A percentile compares a stretch with the other conserved stretches of the same genome.
These are phyloP conservation scores for Sebastes flavidus DNA, from an alignment of 2,797 vertebrate genomes.

Conservation along the genomic window DNA sequence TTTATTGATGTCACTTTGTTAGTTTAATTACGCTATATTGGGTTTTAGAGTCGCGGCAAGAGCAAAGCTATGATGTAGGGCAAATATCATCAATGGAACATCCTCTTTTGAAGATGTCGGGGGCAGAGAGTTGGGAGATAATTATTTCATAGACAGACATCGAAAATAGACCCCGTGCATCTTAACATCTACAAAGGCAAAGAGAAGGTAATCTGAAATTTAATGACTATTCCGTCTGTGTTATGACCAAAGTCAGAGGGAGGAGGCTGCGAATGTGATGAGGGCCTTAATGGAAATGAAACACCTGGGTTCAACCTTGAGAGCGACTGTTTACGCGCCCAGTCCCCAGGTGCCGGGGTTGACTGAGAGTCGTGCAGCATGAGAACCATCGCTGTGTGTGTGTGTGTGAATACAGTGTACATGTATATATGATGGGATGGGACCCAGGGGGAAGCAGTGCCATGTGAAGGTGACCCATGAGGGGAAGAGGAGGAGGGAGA, in stretches of 20 bases:
- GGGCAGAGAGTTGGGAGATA: conserved; percentile 71
- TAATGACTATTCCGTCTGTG: conserved; percentile 72
- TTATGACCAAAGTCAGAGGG: conserved; percentile 74
- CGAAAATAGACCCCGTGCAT: conserved; percentile 70
- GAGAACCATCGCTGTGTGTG: conserved; percentile 43
- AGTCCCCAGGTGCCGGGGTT: conserved; percentile 74
- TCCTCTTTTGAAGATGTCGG: conserved; percentile 77
- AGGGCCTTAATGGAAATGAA: conserved; percentile 80
- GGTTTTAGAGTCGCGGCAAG: conserved; percentile 78
- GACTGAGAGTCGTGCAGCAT: conserved; percentile 60
- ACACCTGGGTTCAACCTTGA: conserved; percentile 83
- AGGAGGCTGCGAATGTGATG: conserved; percentile 64
- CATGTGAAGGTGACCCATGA: conserved; percentile 81
- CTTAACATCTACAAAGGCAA: conserved; percentile 73
- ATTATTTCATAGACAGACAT: conserved; percentile 78
- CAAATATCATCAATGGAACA: conserved; percentile 82
- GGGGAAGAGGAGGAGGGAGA: conserved; percentile 65
- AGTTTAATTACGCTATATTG: conserved; percentile 86
- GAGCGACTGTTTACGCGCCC: conserved; percentile 68
- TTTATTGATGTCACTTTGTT: conserved; percentile 85
- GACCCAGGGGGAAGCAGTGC: conserved; percentile 66
- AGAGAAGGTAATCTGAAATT: conserved; percentile 72
- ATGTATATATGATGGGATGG: conserved; percentile 69
- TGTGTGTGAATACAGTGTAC: conserved; percentile 43
- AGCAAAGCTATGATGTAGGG: conserved; percentile 80